Base-by-base conservation (phyloP, 2,797 vertebrate genomes). In the Typhlichthys subterraneus region DNA sequence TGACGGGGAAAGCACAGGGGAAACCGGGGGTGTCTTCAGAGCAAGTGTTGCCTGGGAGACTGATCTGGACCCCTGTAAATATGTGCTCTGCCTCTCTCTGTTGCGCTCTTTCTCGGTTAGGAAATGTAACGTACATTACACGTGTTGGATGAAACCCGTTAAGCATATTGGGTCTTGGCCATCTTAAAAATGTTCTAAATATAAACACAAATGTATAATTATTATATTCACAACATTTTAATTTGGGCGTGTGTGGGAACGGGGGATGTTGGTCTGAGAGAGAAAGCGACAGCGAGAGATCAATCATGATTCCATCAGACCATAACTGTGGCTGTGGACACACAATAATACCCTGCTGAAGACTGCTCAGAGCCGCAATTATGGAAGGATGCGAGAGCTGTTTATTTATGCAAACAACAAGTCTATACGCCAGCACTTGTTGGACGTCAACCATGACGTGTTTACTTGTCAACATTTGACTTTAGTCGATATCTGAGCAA, bases 11-110 rank as follows among this genome's bases (percentile, higher is more conserved):
- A 14, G 31, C 65, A 67, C 61, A 74, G 66, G 79, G 76, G 80
- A 84, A 82, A 86, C 80, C 75, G 78, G 77, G 72, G 69, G 71
- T 77, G 77, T 84, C 80, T 88, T 83, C 77, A 72, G 80, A 81
- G 80, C 77, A 75, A 72, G 79, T 78, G 89, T 90, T 90, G 85
- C 88, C 89, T 84, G 78, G 88, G 88, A 87, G 85, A 91, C 89
- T 78, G 83, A 82, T 63, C 67, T 81, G 77, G 82, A 79, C 78
- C 79, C 82, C 65, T 29, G 23, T 29, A 23, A 23, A 23, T 23
- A 23, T 23, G 4, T 29, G 23, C 23, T 29, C 23, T 29, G 23
- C 23, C 23, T 29, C 23, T 29, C 65, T 31, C 52, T 5, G 19
- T 38, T 45, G 4, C 15, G 10, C 33, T 50, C 58, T 15, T 47